phyloP scores from a whole-genome alignment of 2,888 invertebrate genomes.

The Cartodere bifasciata region DNA sequence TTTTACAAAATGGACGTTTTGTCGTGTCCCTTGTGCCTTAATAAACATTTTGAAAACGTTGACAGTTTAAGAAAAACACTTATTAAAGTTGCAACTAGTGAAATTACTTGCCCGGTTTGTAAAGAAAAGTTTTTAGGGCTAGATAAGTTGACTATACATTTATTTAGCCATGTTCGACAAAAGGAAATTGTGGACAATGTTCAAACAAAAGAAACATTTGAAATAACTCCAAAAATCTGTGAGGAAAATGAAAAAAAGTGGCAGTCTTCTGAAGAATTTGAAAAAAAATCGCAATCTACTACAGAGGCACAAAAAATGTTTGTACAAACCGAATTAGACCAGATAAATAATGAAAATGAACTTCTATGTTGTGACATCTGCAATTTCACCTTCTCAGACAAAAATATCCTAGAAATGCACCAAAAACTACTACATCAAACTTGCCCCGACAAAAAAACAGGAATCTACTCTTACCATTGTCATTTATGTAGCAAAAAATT shows the following conservation, averaged over 20 bases:
- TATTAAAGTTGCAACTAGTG: constrained; percentile 62
- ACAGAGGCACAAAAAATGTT: no score
- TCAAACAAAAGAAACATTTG: constrained; percentile 20
- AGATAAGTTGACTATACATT: constrained; percentile 72
- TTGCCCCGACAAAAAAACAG: constrained; percentile 27
- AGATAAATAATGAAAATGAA: constrained; percentile 26
- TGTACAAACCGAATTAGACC: not conserved
- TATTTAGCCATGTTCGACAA: constrained; percentile 51
- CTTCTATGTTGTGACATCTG: constrained; percentile 56
- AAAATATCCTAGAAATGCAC: constrained; percentile 59
- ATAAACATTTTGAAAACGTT: constrained; percentile 58
- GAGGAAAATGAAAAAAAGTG: not conserved
- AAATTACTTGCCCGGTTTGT: constrained; percentile 65
- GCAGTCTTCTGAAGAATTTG: no score
- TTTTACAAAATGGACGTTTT: constrained; percentile 32
- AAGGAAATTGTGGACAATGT: constrained; percentile 22
- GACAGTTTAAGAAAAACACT: constrained; percentile 58
- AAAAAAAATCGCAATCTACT: no score
- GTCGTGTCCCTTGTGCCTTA: constrained; percentile 64
- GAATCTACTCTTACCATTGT: constrained; percentile 45
- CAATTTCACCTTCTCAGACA: constrained; percentile 56
- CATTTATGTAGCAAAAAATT: constrained; percentile 69
- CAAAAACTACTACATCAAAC: constrained; percentile 54
- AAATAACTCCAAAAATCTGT: constrained; percentile 10
- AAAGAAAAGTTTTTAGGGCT: constrained; percentile 60